Conservation (phyloP, 1,140 invertebrate species). For the Pachyrhynchus sulphureomaculatus region DNA sequence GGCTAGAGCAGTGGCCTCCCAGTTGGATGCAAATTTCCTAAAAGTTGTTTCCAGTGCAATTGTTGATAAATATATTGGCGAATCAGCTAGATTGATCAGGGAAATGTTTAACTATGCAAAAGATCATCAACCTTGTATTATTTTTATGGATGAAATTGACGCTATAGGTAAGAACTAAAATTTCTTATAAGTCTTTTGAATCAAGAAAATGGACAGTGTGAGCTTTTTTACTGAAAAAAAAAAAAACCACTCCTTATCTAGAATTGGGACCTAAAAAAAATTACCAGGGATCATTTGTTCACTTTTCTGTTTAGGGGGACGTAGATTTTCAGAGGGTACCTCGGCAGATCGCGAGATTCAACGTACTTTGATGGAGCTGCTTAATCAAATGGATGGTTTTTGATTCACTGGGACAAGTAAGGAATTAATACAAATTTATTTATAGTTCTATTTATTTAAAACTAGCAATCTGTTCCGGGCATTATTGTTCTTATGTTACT, state of each 20-base stretch:
- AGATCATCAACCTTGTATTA: constrained; percentile 99
- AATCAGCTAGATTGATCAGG: constrained; percentile 95
- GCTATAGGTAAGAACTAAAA: constrained; percentile 76
- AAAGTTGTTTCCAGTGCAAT: constrained; percentile 99
- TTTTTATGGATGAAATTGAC: constrained; percentile 99
- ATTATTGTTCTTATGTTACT: too few relatives aligned
- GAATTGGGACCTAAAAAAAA: too few relatives aligned
- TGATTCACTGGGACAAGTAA: constrained; percentile 89
- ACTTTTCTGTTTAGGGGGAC: constrained; percentile 71
- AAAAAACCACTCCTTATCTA: too few relatives aligned
- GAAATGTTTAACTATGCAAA: constrained; percentile 99
- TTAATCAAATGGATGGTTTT: constrained; percentile 99
- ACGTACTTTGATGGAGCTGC: constrained; percentile 96
- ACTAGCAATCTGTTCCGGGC: too few relatives aligned
- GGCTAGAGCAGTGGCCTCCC: constrained; percentile 95
- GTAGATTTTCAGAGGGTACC: constrained; percentile 98
- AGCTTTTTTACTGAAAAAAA: too few relatives aligned
- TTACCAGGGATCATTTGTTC: neutral
- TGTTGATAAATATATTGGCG: constrained; percentile 99
- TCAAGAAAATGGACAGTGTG: too few relatives aligned
- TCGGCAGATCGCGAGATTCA: constrained; percentile 99
- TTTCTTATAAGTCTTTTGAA: constrained; percentile 9
- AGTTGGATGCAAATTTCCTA: constrained; percentile 97
- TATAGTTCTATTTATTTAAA: neutral
- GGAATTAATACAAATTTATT: neutral